Evolutionary conservation across 2,797 vertebrate species (phyloP).

Genomic region (Lutjanus campechanus): DNA sequence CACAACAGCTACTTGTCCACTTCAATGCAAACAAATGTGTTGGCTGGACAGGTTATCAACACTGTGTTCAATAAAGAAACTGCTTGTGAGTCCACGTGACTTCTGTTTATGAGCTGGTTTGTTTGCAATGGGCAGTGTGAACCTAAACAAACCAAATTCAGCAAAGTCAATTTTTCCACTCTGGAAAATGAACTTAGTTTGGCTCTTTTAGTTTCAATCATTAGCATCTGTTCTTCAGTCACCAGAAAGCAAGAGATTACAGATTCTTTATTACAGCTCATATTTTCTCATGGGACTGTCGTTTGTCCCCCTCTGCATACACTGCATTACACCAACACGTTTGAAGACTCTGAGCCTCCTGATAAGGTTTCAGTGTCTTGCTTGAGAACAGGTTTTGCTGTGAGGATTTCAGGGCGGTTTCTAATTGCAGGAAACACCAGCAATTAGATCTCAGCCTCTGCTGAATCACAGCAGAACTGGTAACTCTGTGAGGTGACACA

Average conservation of each 20-base stretch:
- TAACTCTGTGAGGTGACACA: constrained; percentile 16
- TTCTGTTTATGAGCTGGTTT: constrained; percentile 30
- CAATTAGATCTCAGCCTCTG: not conserved
- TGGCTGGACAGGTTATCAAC: not conserved
- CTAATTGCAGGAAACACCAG: no score
- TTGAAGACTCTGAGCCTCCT: not conserved
- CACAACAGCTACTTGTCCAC: not conserved
- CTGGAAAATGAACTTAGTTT: not conserved
- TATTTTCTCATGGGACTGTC: not conserved
- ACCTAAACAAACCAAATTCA: constrained; percentile 28
- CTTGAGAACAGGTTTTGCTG: constrained; percentile 22
- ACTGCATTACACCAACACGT: not conserved
- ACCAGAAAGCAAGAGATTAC: not conserved
- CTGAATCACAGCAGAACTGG: constrained; percentile 12
- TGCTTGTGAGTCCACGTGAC: constrained; percentile 7
- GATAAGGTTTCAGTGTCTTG: constrained; percentile 10
- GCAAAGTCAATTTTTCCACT: constrained; percentile 21
- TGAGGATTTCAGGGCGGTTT: constrained; percentile 12
- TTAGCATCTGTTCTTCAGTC: not conserved
- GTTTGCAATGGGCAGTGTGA: constrained; percentile 19
- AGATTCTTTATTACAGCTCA: not conserved
- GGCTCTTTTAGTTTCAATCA: not conserved
- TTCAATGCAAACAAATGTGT: not conserved
- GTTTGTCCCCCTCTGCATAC: not conserved
- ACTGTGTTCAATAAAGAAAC: not conserved